These are phyloP conservation scores for Burhinus bistriatus DNA, from an alignment of 2,113 vertebrate species.

Conservation along the genomic window DNA sequence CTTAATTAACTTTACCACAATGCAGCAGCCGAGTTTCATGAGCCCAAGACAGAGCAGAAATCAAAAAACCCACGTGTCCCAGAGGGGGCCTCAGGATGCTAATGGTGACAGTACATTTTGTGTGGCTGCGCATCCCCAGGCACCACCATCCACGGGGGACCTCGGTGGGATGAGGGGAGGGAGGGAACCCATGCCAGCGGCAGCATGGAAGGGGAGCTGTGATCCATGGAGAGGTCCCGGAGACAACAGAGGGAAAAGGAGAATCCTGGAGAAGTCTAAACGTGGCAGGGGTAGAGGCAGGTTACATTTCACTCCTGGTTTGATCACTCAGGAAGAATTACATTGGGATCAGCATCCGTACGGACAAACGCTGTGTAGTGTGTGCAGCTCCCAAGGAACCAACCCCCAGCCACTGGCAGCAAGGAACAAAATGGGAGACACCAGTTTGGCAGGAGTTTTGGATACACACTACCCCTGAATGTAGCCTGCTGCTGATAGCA, in stretches of 20 bases:
- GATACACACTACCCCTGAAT: neutral
- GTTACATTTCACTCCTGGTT: neutral
- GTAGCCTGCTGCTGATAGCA: neutral
- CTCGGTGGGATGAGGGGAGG: neutral
- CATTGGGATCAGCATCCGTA: neutral
- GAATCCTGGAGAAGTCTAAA: neutral
- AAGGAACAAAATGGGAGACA: neutral
- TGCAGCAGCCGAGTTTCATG: neutral
- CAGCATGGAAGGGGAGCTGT: neutral
- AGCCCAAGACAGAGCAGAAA: neutral
- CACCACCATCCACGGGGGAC: neutral
- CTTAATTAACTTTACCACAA: neutral
- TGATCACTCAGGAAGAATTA: neutral
- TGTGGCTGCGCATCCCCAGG: neutral
- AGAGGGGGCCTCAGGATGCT: neutral
- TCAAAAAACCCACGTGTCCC: neutral
- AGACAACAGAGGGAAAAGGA: neutral
- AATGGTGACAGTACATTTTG: neutral
- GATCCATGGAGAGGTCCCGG: neutral
- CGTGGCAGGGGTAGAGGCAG: neutral
- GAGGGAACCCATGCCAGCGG: rapidly evolving
- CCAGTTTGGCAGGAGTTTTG: neutral
- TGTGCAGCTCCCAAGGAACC: neutral
- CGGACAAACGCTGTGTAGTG: neutral
- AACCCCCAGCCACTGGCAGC: rapidly evolving